Evolutionary conservation across 2,113 vertebrate species (phyloP).

Genomic region (Varanus salvator): DNA sequence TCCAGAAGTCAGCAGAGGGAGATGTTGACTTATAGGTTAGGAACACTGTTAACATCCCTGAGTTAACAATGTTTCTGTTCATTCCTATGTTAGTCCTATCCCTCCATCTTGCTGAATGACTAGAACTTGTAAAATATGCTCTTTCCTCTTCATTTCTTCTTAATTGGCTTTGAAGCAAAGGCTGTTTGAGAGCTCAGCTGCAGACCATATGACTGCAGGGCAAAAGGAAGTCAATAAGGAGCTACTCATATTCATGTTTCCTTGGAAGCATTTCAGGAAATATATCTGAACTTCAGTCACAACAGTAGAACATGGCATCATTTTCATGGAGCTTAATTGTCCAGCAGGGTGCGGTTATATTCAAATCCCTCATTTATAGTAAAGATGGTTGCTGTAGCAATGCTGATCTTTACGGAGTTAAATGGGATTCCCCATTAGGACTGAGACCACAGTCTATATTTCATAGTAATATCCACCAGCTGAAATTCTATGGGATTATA

Average conservation of each 20-base stretch:
- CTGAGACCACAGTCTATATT: too few species aligned
- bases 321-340: neutral
- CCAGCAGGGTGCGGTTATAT: neutral
- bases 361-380: neutral
- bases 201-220: neutral
- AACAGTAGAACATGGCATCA: neutral
- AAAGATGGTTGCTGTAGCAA: neutral
- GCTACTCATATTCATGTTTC: neutral
- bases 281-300: neutral
- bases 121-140: neutral
- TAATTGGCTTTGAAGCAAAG: neutral
- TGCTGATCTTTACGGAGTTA: too few species aligned
- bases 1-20: conserved; percentile 27
- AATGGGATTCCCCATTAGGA: too few species aligned
- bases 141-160: neutral
- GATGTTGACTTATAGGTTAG: conserved; percentile 19
- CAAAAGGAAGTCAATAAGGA: neutral
- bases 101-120: neutral
- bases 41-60: neutral
- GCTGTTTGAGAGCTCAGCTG: neutral
- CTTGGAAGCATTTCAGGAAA: neutral
- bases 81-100: neutral
- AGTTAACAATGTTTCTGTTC: neutral
- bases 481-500: too few species aligned
- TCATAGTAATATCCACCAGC: too few species aligned